phyloP scores from a whole-genome alignment of 2,797 vertebrate species.

The Melanotaenia parkinsoni region DNA sequence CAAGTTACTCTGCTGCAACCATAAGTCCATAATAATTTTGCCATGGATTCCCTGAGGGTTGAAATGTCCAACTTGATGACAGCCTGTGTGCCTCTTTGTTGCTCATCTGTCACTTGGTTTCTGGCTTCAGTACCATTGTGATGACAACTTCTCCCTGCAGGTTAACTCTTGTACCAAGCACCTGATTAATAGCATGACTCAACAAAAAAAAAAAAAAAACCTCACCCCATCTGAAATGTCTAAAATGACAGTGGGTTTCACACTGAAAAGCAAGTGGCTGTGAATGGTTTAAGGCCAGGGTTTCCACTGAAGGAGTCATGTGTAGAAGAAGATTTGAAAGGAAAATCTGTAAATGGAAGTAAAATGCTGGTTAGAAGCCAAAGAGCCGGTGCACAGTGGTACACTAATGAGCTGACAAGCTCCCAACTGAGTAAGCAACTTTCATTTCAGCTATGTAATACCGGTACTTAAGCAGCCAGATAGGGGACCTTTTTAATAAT shows the following conservation, averaged over 20 bases:
- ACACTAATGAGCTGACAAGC: constrained; percentile 5
- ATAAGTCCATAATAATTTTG: constrained; percentile 56
- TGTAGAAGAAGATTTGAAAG: background rate
- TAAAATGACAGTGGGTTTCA: constrained; percentile 4
- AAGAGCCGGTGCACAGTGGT: background rate
- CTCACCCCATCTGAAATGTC: constrained; percentile 1
- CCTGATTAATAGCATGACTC: constrained; percentile 33
- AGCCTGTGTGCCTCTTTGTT: constrained; percentile 24
- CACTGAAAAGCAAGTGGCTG: background rate
- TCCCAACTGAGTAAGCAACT: constrained; percentile 6
- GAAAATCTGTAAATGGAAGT: background rate
- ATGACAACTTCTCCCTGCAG: constrained; percentile 42
- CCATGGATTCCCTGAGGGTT: constrained; percentile 31
- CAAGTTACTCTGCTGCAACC: constrained; percentile 33
- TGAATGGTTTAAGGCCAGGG: background rate
- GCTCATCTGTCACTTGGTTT: constrained; percentile 59
- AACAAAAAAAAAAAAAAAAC: background rate
- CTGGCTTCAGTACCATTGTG: constrained; percentile 37
- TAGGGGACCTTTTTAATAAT: constrained; percentile 3
- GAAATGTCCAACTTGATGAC: constrained; percentile 30
- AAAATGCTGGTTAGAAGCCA: background rate
- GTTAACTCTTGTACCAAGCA: constrained; percentile 34
- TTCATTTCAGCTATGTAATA: background rate
- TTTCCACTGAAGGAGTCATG: background rate
- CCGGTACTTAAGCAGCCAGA: background rate